Evolutionary conservation across 2,797 vertebrate genomes (phyloP).

Genomic region (Sternarchorhynchus goeldii): DNA sequence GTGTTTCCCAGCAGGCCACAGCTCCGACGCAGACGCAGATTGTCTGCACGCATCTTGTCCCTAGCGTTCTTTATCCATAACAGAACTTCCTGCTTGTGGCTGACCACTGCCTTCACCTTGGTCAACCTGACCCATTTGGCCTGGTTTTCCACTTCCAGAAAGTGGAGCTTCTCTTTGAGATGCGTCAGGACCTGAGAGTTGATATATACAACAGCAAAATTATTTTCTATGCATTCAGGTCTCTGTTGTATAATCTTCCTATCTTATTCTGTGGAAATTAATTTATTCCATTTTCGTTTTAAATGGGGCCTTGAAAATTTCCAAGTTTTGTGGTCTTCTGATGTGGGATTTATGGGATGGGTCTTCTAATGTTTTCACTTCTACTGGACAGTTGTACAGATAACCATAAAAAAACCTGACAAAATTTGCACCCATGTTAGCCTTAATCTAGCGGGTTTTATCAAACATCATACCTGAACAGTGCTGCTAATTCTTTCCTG

Average conservation of each 20-base stretch:
- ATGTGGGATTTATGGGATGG: no score
- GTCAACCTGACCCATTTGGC: conserved; percentile 64
- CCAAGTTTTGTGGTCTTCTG: no score
- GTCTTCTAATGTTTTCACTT: no score
- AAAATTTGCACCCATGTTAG: no score
- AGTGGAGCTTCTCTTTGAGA: conserved; percentile 76
- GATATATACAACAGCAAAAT: not conserved
- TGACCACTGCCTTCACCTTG: conserved; percentile 59
- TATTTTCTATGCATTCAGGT: no score
- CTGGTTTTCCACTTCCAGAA: conserved; percentile 66
- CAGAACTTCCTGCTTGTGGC: conserved; percentile 66
- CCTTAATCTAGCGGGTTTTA: no score
- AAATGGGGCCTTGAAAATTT: no score
- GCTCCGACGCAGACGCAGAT: conserved; percentile 66
- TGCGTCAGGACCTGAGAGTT: conserved; percentile 70
- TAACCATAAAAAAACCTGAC: no score
- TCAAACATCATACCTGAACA: conserved; percentile 59
- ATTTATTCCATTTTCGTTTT: no score
- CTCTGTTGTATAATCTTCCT: no score
- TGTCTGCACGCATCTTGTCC: conserved; percentile 66
- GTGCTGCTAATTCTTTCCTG: conserved; percentile 65
- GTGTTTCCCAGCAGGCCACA: conserved; percentile 75
- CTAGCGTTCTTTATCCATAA: conserved; percentile 67
- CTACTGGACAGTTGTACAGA: no score
- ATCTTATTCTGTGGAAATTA: no score